Conservation (phyloP, 2,797 vertebrate genomes). For the Xerus rutilus region DNA sequence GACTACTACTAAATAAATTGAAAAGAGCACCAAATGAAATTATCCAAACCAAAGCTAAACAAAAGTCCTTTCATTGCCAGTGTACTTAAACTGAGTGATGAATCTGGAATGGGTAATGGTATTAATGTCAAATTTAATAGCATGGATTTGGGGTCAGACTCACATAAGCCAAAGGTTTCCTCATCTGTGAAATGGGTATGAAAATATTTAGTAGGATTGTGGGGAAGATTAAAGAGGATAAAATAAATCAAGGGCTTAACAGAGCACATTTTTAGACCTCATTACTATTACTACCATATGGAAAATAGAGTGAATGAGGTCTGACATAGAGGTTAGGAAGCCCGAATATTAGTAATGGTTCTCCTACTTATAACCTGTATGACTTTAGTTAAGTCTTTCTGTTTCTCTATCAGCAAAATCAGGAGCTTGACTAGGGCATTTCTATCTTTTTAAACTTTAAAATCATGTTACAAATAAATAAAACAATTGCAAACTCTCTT, state of each 20-base stretch:
- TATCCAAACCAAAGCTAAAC: not conserved
- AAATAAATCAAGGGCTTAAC: not conserved
- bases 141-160: not conserved
- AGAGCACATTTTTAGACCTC: not conserved
- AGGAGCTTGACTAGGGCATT: not conserved
- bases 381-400: not conserved
- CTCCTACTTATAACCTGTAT: not conserved
- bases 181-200: not conserved
- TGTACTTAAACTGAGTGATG: constrained; percentile 37
- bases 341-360: not conserved
- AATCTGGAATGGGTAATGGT: not conserved
- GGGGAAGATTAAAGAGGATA: not conserved
- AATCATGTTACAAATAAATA: not conserved
- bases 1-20: not conserved
- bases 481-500: not conserved
- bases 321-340: not conserved
- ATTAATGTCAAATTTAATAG: not conserved
- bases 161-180: not conserved
- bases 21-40: not conserved
- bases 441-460: not conserved
- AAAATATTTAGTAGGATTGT: not conserved
- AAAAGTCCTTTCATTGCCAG: not conserved
- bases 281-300: not conserved
- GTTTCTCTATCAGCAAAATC: constrained; percentile 10
- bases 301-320: not conserved